phyloP scores from a whole-genome alignment of 2,888 invertebrate genomes.

The Rotaria magnacalcarata region DNA sequence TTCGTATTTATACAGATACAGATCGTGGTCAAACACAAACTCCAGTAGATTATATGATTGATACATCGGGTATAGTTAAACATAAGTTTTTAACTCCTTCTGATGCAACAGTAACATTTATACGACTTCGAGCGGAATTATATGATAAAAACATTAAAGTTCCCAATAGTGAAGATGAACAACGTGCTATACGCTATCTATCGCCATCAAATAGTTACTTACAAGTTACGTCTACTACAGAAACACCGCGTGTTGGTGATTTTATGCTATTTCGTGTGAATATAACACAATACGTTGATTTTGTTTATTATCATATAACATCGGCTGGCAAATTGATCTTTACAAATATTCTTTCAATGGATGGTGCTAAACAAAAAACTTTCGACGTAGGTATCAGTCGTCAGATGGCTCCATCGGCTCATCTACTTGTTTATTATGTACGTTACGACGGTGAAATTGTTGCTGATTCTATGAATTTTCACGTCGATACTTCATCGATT shows the following conservation, averaged over 20 bases:
- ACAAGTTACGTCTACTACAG: constrained; percentile 78
- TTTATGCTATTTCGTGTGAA: constrained; percentile 89
- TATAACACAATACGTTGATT: constrained; percentile 76
- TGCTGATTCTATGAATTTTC: constrained; percentile 88
- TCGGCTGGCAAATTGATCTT: constrained; percentile 65
- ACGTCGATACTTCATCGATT: constrained; percentile 77
- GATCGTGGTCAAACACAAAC: constrained; percentile 35
- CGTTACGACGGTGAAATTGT: constrained; percentile 75
- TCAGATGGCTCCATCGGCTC: constrained; percentile 77
- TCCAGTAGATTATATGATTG: not conserved
- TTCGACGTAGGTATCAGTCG: constrained; percentile 63
- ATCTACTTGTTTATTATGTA: constrained; percentile 80
- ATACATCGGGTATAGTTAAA: not conserved
- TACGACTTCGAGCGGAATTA: constrained; percentile 37
- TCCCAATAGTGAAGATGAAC: not conserved
- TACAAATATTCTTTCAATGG: constrained; percentile 77
- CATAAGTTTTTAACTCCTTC: constrained; percentile 23
- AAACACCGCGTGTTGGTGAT: constrained; percentile 78
- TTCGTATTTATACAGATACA: constrained; percentile 37
- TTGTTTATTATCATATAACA: constrained; percentile 75
- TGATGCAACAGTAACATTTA: constrained; percentile 37
- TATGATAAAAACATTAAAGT: constrained; percentile 41
- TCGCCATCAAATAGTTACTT: constrained; percentile 64
- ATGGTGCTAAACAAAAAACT: constrained; percentile 56
- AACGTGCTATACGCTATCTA: constrained; percentile 44